Evolutionary conservation across 1,140 invertebrate species (phyloP).

Genomic region (Frieseomelitta varia): DNA sequence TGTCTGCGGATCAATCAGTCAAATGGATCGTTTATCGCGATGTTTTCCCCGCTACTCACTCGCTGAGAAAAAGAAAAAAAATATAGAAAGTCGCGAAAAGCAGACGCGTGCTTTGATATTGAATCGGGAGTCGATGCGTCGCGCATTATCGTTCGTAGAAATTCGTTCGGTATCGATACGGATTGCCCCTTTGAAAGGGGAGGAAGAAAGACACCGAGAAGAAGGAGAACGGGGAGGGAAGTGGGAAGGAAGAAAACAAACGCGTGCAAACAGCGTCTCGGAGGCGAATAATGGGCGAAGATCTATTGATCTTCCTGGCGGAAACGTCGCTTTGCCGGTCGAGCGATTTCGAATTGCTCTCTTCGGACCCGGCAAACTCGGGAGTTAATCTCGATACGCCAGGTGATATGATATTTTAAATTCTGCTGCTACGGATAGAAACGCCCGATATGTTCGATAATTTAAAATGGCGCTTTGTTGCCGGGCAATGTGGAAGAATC

Average conservation of each 20-base stretch:
- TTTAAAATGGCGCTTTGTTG: background rate
- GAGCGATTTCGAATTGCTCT: background rate
- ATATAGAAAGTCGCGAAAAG: background rate
- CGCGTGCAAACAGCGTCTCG: conserved; percentile 5
- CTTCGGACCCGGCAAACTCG: background rate
- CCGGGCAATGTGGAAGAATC: background rate
- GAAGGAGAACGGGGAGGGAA: accelerated
- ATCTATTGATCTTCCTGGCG: conserved; percentile 31
- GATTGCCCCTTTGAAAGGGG: background rate
- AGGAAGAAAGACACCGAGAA: too few species aligned
- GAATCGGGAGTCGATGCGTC: background rate
- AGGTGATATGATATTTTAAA: background rate
- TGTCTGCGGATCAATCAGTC: conserved; percentile 31
- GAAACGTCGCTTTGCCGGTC: conserved; percentile 19
- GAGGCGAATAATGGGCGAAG: conserved; percentile 6
- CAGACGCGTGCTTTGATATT: conserved; percentile 22
- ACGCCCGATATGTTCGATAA: background rate
- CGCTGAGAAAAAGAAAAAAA: background rate
- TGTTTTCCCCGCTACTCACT: background rate
- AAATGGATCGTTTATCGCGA: conserved; percentile 32
- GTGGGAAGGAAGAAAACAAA: background rate
- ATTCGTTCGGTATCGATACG: background rate
- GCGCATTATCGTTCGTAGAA: conserved; percentile 1
- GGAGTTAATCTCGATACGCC: conserved; percentile 4
- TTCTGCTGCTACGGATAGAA: background rate